Base-by-base conservation (phyloP, 2,113 vertebrate genomes). In the pig (Sus scrofa) region DNA sequence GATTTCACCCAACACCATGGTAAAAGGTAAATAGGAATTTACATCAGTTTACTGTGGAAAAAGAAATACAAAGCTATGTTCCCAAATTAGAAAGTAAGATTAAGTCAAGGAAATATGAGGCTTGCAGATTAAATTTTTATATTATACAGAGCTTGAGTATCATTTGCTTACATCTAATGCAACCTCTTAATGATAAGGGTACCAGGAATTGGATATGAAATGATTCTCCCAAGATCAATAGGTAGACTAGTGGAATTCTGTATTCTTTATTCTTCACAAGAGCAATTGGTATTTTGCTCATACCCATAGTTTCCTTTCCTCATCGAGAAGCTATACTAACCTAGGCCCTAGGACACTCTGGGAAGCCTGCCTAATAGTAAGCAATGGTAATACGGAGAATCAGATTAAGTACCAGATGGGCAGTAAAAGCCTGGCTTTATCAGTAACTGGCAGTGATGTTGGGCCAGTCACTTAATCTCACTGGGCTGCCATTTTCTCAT, bases 1-100 rank as follows among this genome's bases (percentile, higher is more conserved):
- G 62, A 95, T 92, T 86, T 84, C 39, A 92, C 71, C 44, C 56
- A 82, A 77, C 2, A 7, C 13, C 27, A 74, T 4, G 7, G 87
- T 30, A 56, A 96, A 85, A 20, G 65, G 14, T 67, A 83, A 96
- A 82, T 18, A 73, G 54, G 15, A 93, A 84, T 85, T 94, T 91
- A 37, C 22, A 67, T 22, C 27, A 82, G 30, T 88, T 65, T 88
- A 78, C 4, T 24, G 50, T 54, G 1, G 68, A 87, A 96, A 94
- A 75, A 56, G 19, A 87, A 86, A 91, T 32, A 79, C 16, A 87
- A 60, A 37, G n/a, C 9, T 65, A 70, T 56, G 5, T 10, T 60
- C 68, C 20, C 12, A 95, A 90, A 75, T 19, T 92, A 85, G 83
- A 89, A 70, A 83, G 30, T 39, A 81, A 83, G 70, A 65, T 4